Evolutionary conservation across 2,113 vertebrate species (phyloP).

Genomic region (Sakesphorus luctuosus): DNA sequence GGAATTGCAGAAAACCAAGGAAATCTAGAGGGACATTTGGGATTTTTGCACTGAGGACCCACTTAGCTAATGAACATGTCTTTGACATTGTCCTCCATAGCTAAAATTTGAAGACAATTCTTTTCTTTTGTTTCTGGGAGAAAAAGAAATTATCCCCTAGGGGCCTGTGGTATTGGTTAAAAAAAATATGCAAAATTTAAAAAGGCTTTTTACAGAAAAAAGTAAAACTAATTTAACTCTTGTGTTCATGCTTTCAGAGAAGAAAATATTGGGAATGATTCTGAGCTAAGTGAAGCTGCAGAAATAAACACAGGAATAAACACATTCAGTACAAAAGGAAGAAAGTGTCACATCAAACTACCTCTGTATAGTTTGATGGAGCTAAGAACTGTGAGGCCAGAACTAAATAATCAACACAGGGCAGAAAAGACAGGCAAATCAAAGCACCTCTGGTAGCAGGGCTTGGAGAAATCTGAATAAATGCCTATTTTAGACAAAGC

Average conservation of each 20-base stretch:
- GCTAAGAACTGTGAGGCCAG: neutral
- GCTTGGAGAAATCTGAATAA: neutral
- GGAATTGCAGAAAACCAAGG: neutral
- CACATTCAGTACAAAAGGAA: neutral
- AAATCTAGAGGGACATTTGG: neutral
- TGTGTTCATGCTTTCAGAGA: neutral
- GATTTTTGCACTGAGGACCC: neutral
- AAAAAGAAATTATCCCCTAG: neutral
- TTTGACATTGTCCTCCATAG: conserved; percentile 17
- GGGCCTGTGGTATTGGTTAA: conserved; percentile 1
- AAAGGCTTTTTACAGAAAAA: conserved; percentile 16
- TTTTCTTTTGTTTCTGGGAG: conserved; percentile 34
- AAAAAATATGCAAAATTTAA: neutral
- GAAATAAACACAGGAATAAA: neutral
- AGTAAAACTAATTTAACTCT: conserved; percentile 26
- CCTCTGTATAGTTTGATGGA: rapidly evolving
- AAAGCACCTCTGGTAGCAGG: neutral
- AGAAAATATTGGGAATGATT: neutral
- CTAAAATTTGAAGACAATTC: conserved; percentile 34
- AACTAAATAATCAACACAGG: neutral
- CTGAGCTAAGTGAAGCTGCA: neutral
- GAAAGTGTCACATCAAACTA: neutral
- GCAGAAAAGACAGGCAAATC: neutral
- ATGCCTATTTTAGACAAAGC: neutral
- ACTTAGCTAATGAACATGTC: conserved; percentile 2